Evolutionary conservation across 2,113 vertebrate genomes (phyloP), one percentile per base, ranked within the genome.

Genomic region (Misgurnus anguillicaudatus): DNA sequence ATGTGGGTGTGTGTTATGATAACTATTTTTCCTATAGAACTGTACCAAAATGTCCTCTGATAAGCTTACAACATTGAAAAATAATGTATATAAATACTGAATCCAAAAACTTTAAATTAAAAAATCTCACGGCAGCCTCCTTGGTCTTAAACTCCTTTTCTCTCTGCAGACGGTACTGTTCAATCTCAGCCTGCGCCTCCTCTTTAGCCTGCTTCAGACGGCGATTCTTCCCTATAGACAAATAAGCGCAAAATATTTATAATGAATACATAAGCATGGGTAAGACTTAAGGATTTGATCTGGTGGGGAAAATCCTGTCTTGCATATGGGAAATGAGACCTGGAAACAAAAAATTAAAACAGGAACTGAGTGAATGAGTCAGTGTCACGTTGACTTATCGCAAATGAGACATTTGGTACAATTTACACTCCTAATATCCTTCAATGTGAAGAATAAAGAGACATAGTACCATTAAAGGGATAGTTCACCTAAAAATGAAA

Each of bases 91-190:
- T n/a, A n/a, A 45, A 7, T 45, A 5, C 5, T 39, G n/a, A 42
- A 75, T 5, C 9, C 14, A 21, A 5, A 39, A 60, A n/a, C n/a
- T n/a, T n/a, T n/a, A 11, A 60, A 55, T 41, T 2, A 5, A 74
- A n/a, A 45, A 68, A 24, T 10, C 89, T 87, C 91, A 90, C 98
- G 36, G 96, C 96, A 6, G 95, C 95, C 86, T 99, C 97, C 83
- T 98, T 98, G 81, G 95, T 96, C 90, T 99, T 99, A 89, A 99
- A 99, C 79, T 99, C 97, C 77, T 97, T 98, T 86, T 99, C 97
- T 24, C 97, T 93, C 90, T 98, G 97, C 70, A 98, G 90, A 9
- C 98, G 95, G 75, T 99, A 99, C 84, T 99, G 97, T 71, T 99
- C 98, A 6, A 99, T 98, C 90, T 99, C 98, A 0, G 96, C 97